These are phyloP conservation scores for Nicator chloris DNA, from an alignment of 2,113 vertebrate species.

Conservation along the genomic window DNA sequence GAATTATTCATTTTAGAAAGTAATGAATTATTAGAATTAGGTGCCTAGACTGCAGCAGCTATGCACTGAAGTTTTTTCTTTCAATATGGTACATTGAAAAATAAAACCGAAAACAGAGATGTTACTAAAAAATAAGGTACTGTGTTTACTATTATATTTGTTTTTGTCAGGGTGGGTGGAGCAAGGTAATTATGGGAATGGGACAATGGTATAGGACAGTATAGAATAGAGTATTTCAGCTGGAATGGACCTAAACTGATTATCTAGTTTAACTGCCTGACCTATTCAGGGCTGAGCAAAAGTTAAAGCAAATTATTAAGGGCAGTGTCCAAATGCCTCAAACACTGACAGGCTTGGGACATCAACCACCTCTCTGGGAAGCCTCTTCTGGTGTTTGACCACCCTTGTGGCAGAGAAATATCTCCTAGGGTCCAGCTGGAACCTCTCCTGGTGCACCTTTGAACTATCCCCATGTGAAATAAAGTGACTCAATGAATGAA, in stretches of 20 bases:
- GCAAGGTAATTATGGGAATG: neutral
- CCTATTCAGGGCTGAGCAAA: neutral
- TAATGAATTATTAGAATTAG: neutral
- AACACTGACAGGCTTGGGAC: neutral
- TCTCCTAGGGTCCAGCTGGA: neutral
- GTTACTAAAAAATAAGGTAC: neutral
- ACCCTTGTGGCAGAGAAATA: neutral
- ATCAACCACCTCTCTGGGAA: neutral
- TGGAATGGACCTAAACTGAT: neutral
- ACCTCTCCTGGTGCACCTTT: neutral
- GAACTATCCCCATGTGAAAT: neutral
- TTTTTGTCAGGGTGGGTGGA: neutral
- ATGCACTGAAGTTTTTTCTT: neutral
- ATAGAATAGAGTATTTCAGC: neutral
- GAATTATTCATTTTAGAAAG: neutral
- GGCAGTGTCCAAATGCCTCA: neutral
- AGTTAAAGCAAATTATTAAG: neutral
- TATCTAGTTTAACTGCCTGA: neutral
- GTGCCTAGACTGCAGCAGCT: neutral
- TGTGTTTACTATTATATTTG: neutral
- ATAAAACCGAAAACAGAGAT: neutral
- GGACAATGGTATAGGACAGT: neutral
- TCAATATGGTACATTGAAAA: neutral
- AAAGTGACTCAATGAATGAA: neutral
- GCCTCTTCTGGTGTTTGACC: neutral